phyloP scores from a whole-genome alignment of 92 coral and sea anemone genomes.

The Phenganax marumi region DNA sequence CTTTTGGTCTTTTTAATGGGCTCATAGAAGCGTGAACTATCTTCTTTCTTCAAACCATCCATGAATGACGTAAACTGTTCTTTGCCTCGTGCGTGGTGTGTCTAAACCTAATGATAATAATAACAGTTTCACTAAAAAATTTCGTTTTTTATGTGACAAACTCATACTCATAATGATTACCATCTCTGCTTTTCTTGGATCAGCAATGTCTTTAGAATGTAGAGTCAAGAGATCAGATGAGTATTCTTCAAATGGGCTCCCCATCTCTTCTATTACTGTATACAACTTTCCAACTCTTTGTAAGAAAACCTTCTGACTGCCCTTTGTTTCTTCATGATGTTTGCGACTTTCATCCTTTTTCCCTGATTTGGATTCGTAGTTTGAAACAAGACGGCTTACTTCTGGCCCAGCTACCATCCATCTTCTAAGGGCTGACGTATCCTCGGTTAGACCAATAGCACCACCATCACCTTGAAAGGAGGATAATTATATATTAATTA shows the following conservation, averaged over 20 bases:
- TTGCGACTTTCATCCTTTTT: conserved; percentile 26
- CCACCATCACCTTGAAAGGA: conserved; percentile 42
- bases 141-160: too few species aligned
- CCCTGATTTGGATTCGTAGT: conserved; percentile 20
- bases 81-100: conserved; percentile 45
- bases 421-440: conserved; percentile 47
- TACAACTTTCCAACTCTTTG: conserved; percentile 33
- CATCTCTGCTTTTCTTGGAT: conserved; percentile 48
- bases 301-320: conserved; percentile 25
- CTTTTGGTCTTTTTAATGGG: conserved; percentile 53
- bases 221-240: conserved; percentile 48
- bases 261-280: conserved; percentile 41
- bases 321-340: conserved; percentile 44
- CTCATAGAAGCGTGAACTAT: conserved; percentile 44
- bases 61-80: conserved; percentile 39
- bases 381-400: conserved; percentile 44
- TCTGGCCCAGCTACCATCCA: conserved; percentile 62
- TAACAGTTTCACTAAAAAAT: too few species aligned
- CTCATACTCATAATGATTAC: too few species aligned
- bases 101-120: too few species aligned
- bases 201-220: conserved; percentile 54
- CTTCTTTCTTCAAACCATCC: conserved; percentile 24
- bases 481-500: neutral
- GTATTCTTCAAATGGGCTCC: conserved; percentile 55
- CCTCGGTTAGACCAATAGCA: conserved; percentile 52